Percentiles rank a stretch among this genome's conserved stretches.
Conservation (phyloP, 2,888 invertebrate species). For the Pinctada fucata region DNA sequence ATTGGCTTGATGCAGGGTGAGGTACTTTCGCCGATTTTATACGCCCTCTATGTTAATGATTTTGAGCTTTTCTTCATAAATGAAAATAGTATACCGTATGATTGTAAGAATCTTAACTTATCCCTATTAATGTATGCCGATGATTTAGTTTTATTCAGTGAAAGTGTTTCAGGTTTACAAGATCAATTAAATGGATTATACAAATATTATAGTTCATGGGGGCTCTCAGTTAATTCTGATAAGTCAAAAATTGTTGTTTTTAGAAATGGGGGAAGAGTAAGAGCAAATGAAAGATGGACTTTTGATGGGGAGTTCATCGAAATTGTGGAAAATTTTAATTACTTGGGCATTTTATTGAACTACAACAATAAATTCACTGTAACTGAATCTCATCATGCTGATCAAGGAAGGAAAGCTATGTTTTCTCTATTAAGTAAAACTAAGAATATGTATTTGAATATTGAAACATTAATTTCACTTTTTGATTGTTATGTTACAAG, state of each 20-base stretch:
- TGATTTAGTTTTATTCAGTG: constrained; percentile 19
- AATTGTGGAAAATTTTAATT: background rate
- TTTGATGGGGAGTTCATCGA: background rate
- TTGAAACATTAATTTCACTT: no score
- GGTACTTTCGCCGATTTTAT: constrained; percentile 38
- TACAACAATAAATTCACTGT: background rate
- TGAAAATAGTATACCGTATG: constrained; percentile 2
- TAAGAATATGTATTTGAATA: no score
- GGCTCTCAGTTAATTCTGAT: background rate
- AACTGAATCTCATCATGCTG: background rate
- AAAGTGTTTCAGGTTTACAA: constrained; percentile 6
- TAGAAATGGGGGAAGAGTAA: constrained; percentile 4
- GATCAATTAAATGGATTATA: constrained; percentile 25
- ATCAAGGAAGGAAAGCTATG: background rate
- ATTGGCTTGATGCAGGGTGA: constrained; percentile 39
- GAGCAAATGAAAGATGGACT: background rate
- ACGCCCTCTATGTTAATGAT: constrained; percentile 41
- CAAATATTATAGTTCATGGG: constrained; percentile 19
- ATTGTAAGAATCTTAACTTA: constrained; percentile 8
- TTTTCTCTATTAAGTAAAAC: no score
- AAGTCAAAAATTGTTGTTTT: background rate
- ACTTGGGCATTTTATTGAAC: background rate
- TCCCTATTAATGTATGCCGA: constrained; percentile 30
- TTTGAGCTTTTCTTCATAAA: constrained; percentile 18
- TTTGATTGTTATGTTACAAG: no score